Percentiles rank a stretch among this genome's conserved stretches.
Evolutionary conservation across 1,140 invertebrate genomes (phyloP).

Genomic region (Nixonia krombeini): DNA sequence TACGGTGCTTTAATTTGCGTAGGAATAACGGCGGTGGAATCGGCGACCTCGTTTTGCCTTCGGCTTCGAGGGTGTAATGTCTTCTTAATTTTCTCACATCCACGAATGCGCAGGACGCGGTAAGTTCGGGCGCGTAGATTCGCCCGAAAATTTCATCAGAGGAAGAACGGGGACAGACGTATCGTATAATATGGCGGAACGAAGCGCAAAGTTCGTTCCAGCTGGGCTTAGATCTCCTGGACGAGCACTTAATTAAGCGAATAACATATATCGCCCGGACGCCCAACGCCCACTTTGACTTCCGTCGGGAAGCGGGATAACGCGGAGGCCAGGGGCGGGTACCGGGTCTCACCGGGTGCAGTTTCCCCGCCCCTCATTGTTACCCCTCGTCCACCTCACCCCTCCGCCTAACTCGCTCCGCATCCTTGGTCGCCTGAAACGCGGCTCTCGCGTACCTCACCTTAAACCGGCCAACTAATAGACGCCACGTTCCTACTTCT

Average conservation of each 20-base stretch:
- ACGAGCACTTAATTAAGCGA: slow-evolving; percentile 68
- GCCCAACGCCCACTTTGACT: slow-evolving; percentile 55
- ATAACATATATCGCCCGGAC: slow-evolving; percentile 66
- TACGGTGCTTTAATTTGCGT: slow-evolving; percentile 41
- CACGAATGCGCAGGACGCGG: slow-evolving; percentile 42
- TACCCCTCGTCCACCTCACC: no score
- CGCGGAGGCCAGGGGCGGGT: background rate
- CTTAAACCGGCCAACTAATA: slow-evolving; percentile 48
- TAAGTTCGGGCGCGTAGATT: slow-evolving; percentile 43
- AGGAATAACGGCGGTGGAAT: slow-evolving; percentile 38
- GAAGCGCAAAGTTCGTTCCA: slow-evolving; percentile 51
- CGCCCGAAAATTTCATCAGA: slow-evolving; percentile 41
- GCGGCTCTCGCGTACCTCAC: slow-evolving; percentile 11
- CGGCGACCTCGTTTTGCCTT: slow-evolving; percentile 25
- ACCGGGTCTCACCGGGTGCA: background rate
- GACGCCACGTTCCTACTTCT: slow-evolving; percentile 28
- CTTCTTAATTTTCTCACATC: slow-evolving; percentile 38
- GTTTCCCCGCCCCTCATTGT: slow-evolving; percentile 1
- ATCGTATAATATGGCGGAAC: slow-evolving; percentile 41
- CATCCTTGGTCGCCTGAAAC: no score
- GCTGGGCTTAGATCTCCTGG: slow-evolving; percentile 46
- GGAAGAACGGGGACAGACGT: slow-evolving; percentile 19
- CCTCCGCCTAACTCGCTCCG: background rate
- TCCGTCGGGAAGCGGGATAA: slow-evolving; percentile 27
- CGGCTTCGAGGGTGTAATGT: slow-evolving; percentile 45